Percentiles rank a stretch among this genome's conserved stretches.
Conservation (phyloP, 2,888 invertebrate species). For the Tanypteryx hageni region DNA sequence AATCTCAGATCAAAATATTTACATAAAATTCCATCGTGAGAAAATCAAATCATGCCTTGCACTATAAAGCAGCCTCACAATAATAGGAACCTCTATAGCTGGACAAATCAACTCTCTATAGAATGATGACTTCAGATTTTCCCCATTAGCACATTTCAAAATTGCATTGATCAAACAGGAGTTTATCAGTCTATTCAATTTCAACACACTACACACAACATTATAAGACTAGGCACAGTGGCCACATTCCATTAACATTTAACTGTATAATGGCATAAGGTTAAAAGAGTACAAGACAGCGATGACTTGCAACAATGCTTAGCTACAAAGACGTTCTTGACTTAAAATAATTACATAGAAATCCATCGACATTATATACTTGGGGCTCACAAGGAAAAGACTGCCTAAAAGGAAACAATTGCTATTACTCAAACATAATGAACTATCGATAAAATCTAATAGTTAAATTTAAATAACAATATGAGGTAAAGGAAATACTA, state of each 20-base stretch:
- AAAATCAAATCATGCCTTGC: background rate
- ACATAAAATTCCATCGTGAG: constrained; percentile 18
- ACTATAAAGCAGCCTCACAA: constrained; percentile 34
- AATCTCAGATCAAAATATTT: constrained; percentile 49
- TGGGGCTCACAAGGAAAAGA: background rate
- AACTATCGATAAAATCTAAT: constrained; percentile 3
- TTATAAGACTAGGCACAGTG: constrained; percentile 21
- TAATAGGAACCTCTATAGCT: constrained; percentile 34
- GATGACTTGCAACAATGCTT: background rate
- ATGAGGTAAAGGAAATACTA: constrained; percentile 43
- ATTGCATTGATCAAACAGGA: constrained; percentile 59
- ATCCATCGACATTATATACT: background rate
- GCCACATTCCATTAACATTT: constrained; percentile 38
- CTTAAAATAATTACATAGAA: constrained; percentile 2
- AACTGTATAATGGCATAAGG: background rate
- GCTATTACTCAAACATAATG: background rate
- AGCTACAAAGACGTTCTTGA: background rate
- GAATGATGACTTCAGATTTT: constrained; percentile 1
- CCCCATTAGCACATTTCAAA: constrained; percentile 42
- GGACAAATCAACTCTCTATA: constrained; percentile 23
- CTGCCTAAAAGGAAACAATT: background rate
- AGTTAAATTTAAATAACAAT: constrained; percentile 15
- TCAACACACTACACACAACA: constrained; percentile 43
- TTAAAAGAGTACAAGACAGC: background rate
- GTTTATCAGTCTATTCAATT: constrained; percentile 55